A percentile compares a stretch with the other conserved stretches of the same genome.
phyloP scores from a whole-genome alignment of 35 echinoderm and acorn worm genomes.

The Nesometra sesokonis region DNA sequence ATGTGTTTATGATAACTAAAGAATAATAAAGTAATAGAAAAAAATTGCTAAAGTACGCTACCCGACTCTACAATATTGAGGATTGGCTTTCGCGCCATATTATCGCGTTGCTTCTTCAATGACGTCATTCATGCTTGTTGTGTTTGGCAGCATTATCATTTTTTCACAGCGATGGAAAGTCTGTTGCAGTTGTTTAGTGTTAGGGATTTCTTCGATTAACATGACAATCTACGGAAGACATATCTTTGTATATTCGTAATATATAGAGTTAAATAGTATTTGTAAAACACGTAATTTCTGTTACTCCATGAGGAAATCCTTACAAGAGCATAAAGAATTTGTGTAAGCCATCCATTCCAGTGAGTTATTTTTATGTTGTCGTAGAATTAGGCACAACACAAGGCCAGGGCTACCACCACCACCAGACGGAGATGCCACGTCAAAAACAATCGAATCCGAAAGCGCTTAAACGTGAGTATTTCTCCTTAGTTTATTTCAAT shows the following conservation, averaged over 20 bases:
- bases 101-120: neutral
- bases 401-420: neutral
- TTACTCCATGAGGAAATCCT: neutral
- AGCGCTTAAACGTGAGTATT: constrained; percentile 68
- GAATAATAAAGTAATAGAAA: no score
- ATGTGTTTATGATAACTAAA: no score
- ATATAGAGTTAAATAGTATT: neutral
- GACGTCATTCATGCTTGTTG: neutral
- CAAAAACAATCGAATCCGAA: constrained; percentile 90
- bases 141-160: neutral
- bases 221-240: neutral
- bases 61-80: neutral
- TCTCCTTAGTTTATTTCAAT: neutral
- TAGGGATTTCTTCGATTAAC: neutral
- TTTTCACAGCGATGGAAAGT: neutral
- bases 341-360: neutral
- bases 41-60: no score
- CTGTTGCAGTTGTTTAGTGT: neutral
- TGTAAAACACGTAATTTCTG: neutral
- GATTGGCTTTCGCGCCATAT: neutral
- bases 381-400: neutral
- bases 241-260: neutral
- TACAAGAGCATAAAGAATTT: neutral
- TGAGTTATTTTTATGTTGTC: neutral
- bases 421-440: constrained; percentile 52